Conservation (phyloP, 1,140 invertebrate species). For the Scaptomyza hsui region DNA sequence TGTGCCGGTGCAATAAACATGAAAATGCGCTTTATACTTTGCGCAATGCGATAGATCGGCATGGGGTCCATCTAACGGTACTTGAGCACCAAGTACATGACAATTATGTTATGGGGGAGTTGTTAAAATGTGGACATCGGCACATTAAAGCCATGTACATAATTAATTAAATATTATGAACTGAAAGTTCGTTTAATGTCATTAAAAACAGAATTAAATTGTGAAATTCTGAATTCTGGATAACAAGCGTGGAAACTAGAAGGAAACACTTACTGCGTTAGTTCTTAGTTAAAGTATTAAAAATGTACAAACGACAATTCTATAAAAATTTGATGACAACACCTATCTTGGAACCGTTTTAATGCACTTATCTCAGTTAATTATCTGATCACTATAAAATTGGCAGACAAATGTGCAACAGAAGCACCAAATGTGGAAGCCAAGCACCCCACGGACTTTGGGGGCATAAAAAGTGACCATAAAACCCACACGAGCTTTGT, state of each 20-base stretch:
- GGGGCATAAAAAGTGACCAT: neutral
- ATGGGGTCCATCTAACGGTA: constrained; percentile 58
- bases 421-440: constrained; percentile 1
- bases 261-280: too few relatives aligned
- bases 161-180: neutral
- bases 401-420: constrained; percentile 13
- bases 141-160: neutral
- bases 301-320: too few relatives aligned
- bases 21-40: constrained; percentile 61
- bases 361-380: neutral
- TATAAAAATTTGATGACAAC: too few relatives aligned
- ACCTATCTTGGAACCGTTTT: too few relatives aligned
- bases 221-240: too few relatives aligned
- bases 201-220: neutral
- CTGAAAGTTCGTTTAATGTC: too few relatives aligned
- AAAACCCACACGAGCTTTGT: neutral
- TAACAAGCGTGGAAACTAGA: too few relatives aligned
- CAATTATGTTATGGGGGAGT: constrained; percentile 18
- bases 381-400: constrained; percentile 27
- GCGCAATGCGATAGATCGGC: constrained; percentile 7
- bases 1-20: constrained; percentile 66
- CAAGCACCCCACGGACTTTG: neutral
- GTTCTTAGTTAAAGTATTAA: too few relatives aligned
- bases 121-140: neutral
- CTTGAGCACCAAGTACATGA: neutral